A percentile compares a stretch with the other conserved stretches of the same genome.
Conservation (phyloP, 2,113 vertebrate species). For the Atrichornis clamosus region DNA sequence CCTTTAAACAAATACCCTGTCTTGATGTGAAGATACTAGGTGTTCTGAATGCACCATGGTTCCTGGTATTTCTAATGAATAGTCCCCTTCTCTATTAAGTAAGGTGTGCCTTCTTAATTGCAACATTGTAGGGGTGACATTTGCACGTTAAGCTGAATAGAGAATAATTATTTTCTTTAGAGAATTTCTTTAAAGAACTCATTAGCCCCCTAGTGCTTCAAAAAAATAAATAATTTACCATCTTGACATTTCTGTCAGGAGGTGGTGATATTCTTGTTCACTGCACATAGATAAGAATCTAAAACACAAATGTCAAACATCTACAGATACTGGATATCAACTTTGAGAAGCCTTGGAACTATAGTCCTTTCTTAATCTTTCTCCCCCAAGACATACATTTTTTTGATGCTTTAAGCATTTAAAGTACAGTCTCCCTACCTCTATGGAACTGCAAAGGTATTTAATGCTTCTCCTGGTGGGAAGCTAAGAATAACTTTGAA, state of each 20-base stretch:
- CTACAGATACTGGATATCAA: neutral
- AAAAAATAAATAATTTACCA: neutral
- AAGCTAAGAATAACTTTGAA: neutral
- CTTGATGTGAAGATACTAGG: neutral
- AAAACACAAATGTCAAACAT: neutral
- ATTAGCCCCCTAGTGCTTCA: neutral
- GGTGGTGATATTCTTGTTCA: neutral
- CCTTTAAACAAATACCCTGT: neutral
- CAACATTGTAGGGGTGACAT: neutral
- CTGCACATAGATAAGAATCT: neutral
- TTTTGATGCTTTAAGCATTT: neutral
- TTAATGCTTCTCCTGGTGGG: neutral
- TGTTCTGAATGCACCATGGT: neutral
- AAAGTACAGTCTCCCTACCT: neutral
- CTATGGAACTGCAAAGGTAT: neutral
- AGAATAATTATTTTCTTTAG: neutral
- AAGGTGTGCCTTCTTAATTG: neutral
- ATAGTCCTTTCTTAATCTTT: neutral
- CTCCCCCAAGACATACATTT: neutral
- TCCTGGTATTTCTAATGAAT: neutral
- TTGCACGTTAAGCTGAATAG: neutral
- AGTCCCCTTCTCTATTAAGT: neutral
- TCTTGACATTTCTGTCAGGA: neutral
- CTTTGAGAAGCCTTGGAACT: neutral
- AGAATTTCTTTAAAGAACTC: neutral